phyloP scores from a whole-genome alignment of 2,113 vertebrate genomes.

The Lophura nycthemera region DNA sequence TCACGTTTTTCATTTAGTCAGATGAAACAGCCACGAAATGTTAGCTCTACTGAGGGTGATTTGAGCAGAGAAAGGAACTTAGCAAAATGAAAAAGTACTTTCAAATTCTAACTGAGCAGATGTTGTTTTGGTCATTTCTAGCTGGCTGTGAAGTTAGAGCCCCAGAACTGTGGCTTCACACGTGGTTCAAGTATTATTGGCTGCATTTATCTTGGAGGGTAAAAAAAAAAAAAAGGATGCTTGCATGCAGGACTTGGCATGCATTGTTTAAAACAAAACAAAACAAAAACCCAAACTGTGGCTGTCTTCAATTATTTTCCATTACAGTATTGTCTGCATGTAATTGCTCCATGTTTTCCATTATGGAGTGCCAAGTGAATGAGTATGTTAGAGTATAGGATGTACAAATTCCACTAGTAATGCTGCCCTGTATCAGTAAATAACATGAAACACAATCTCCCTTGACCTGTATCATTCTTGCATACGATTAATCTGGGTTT shows the following conservation, averaged over 20 bases:
- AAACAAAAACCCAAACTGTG: constrained; percentile 29
- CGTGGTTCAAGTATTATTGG: constrained; percentile 59
- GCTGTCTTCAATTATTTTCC: constrained; percentile 75
- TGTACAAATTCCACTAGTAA: constrained; percentile 47
- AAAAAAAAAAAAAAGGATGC: constrained; percentile 17
- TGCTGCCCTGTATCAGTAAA: constrained; percentile 51
- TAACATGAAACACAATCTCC: constrained; percentile 38
- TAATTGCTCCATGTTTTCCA: constrained; percentile 78
- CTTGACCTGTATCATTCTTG: constrained; percentile 17
- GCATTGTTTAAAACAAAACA: constrained; percentile 49
- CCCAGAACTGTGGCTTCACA: constrained; percentile 64
- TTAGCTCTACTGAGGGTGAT: not conserved
- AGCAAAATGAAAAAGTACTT: constrained; percentile 37
- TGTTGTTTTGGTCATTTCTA: constrained; percentile 79
- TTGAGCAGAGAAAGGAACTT: constrained; percentile 45
- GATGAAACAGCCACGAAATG: constrained; percentile 41
- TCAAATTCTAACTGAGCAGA: constrained; percentile 64
- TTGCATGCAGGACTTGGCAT: constrained; percentile 69
- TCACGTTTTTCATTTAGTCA: constrained; percentile 3
- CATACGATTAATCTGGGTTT: constrained; percentile 17
- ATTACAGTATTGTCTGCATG: constrained; percentile 76
- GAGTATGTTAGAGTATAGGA: constrained; percentile 33
- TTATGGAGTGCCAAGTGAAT: constrained; percentile 68
- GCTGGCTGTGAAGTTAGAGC: constrained; percentile 71
- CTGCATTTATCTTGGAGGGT: constrained; percentile 27